Conservation (phyloP, 2,888 invertebrate genomes). For the Netelia melanura region DNA sequence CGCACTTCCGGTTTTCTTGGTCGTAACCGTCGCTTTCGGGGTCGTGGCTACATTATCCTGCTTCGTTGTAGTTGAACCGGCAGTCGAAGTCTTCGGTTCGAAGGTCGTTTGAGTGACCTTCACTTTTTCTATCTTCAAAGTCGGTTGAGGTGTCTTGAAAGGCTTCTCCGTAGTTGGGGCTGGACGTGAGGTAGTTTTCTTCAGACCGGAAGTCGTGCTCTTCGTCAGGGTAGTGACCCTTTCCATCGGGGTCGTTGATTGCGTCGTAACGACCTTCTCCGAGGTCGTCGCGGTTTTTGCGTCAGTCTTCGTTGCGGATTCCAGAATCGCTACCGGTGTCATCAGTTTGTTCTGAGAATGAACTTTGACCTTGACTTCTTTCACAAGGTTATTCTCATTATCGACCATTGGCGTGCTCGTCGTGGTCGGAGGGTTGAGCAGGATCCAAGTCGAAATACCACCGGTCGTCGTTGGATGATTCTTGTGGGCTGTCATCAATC, state of each 20-base stretch:
- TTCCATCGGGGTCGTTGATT: slow-evolving; percentile 55
- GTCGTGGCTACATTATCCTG: slow-evolving; percentile 36
- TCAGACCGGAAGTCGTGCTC: slow-evolving; percentile 46
- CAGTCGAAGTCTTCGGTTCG: neutral
- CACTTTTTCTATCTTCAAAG: slow-evolving; percentile 44
- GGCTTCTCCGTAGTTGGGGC: slow-evolving; percentile 49
- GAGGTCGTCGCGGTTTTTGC: slow-evolving; percentile 62
- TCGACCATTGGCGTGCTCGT: slow-evolving; percentile 70
- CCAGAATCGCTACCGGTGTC: slow-evolving; percentile 46
- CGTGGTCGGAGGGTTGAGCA: slow-evolving; percentile 87
- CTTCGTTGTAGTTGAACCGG: neutral
- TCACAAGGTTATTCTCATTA: slow-evolving; percentile 10
- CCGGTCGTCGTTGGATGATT: slow-evolving; percentile 87
- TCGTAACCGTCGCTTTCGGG: slow-evolving; percentile 59
- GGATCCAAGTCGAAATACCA: slow-evolving; percentile 92
- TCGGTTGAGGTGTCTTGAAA: slow-evolving; percentile 31
- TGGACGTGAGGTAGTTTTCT: slow-evolving; percentile 55
- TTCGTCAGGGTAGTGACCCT: slow-evolving; percentile 57
- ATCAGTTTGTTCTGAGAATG: slow-evolving; percentile 35
- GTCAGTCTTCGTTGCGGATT: slow-evolving; percentile 50
- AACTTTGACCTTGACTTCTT: slow-evolving; percentile 46
- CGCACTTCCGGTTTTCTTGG: slow-evolving; percentile 69
- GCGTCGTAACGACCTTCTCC: slow-evolving; percentile 50
- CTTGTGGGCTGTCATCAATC: slow-evolving; percentile 76
- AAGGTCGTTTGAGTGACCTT: slow-evolving; percentile 21